Percentiles rank a stretch among this genome's conserved stretches.
phyloP scores from a whole-genome alignment of 2,888 invertebrate species.

The Xanthorhoe designata region DNA sequence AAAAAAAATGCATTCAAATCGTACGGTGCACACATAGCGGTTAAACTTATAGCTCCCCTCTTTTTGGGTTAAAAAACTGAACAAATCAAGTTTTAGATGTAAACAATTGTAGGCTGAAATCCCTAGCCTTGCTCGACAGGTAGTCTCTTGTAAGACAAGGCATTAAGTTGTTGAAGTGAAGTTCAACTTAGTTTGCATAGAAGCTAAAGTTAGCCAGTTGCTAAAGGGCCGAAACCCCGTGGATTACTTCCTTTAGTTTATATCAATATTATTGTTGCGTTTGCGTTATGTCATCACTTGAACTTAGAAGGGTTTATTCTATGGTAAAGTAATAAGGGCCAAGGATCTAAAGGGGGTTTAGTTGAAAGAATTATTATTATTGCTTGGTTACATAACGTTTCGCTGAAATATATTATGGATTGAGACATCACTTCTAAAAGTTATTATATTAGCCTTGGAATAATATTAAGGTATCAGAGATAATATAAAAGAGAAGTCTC shows the following conservation, averaged over 20 bases:
- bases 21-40: too few species aligned
- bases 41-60: too few species aligned
- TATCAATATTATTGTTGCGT: not conserved
- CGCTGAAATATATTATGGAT: too few species aligned
- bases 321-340: not conserved
- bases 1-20: too few species aligned
- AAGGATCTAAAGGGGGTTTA: not conserved
- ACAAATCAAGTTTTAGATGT: not conserved
- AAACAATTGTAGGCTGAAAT: not conserved
- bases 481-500: too few species aligned
- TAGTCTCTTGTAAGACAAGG: constrained; percentile 10
- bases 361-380: too few species aligned
- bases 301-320: not conserved
- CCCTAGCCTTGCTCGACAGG: constrained; percentile 2
- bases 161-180: constrained; percentile 13
- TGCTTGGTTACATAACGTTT: too few species aligned
- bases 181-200: constrained; percentile 11
- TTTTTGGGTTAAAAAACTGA: too few species aligned
- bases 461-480: too few species aligned
- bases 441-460: too few species aligned
- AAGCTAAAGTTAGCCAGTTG: constrained; percentile 1
- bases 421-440: too few species aligned
- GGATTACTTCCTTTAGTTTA: not conserved
- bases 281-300: not conserved
- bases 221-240: not conserved